Conservation (phyloP, 2,888 invertebrate species). For the Dasypogon diadema region DNA sequence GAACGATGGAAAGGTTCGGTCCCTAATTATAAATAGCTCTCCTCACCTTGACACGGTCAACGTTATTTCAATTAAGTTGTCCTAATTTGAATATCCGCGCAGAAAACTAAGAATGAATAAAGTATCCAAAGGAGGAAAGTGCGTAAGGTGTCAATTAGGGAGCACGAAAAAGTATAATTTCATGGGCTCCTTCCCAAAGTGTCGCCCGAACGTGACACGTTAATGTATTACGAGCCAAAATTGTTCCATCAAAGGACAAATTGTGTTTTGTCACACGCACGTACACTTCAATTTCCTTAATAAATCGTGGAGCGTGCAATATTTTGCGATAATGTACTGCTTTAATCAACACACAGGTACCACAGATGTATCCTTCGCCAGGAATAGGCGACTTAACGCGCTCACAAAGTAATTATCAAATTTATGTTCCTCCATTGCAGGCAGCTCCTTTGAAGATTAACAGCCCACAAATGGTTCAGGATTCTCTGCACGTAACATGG, state of each 20-base stretch:
- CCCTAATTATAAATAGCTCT: not conserved
- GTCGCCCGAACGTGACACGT: not conserved
- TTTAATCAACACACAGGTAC: no score
- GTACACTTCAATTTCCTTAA: no score
- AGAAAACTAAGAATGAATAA: not conserved
- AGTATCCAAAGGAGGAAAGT: not conserved
- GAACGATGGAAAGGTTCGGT: not conserved
- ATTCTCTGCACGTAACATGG: no score
- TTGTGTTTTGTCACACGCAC: no score
- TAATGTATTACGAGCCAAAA: not conserved
- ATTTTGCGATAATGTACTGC: no score
- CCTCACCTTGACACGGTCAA: not conserved
- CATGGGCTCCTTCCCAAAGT: not conserved
- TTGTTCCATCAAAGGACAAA: not conserved
- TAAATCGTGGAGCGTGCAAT: no score
- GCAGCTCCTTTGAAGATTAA: no score
- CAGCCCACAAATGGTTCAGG: no score
- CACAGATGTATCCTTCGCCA: no score
- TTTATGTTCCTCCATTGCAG: no score
- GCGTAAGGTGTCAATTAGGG: not conserved
- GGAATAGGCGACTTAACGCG: no score
- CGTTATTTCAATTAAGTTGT: conserved; percentile 19
- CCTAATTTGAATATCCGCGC: conserved; percentile 1
- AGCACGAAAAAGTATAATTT: conserved; percentile 19
- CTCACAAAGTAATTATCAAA: no score